A percentile compares a stretch with the other conserved stretches of the same genome.
Evolutionary conservation across 2,888 invertebrate species (phyloP).

Genomic region (Campaea margaritaria): DNA sequence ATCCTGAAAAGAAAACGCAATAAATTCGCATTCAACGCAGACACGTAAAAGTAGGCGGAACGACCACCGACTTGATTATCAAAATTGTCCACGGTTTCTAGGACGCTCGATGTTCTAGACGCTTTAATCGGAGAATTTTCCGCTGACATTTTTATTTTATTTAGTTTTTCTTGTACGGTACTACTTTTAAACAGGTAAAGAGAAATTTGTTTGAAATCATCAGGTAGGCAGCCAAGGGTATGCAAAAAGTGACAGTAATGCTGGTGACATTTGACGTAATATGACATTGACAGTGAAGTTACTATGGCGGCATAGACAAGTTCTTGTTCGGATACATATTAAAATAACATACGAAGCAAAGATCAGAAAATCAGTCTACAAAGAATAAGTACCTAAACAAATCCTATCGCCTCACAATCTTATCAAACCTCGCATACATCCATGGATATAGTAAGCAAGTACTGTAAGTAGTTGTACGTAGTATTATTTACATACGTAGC

Average conservation of each 20-base stretch:
- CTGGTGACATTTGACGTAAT: too few relatives aligned
- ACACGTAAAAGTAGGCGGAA: slow-evolving; percentile 66
- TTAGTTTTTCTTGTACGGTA: slow-evolving; percentile 4
- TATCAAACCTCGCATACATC: too few relatives aligned
- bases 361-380: too few relatives aligned
- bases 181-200: neutral
- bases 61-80: slow-evolving; percentile 67
- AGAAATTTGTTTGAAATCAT: slow-evolving; percentile 31
- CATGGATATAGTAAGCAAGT: too few relatives aligned
- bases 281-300: too few relatives aligned
- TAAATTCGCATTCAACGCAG: slow-evolving; percentile 22
- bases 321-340: too few relatives aligned
- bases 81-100: slow-evolving; percentile 72
- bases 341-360: too few relatives aligned
- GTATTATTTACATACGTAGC: too few relatives aligned
- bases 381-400: too few relatives aligned
- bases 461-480: too few relatives aligned
- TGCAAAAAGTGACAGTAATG: neutral
- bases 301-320: too few relatives aligned
- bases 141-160: slow-evolving; percentile 58
- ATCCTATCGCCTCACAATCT: too few relatives aligned
- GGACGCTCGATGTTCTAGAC: slow-evolving; percentile 62
- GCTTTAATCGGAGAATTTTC: slow-evolving; percentile 67
- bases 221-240: slow-evolving; percentile 7
- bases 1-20: slow-evolving; percentile 75